phyloP scores from a whole-genome alignment of 2,797 vertebrate species.

The Muscicapa striata region DNA sequence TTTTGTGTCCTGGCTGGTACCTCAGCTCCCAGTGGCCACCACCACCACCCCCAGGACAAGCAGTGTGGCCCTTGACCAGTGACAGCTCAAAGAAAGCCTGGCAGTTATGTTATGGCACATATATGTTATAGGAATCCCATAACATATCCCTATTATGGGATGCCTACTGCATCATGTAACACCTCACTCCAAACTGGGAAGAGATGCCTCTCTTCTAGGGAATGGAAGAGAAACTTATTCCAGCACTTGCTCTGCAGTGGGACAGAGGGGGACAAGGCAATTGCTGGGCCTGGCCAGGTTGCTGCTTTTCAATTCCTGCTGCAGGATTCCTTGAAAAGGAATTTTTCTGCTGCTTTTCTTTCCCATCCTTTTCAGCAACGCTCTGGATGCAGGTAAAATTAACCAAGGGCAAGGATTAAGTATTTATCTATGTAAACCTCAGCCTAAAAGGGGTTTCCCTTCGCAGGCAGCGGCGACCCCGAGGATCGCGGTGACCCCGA shows the following conservation, averaged over 20 bases:
- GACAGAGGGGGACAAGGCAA: background rate
- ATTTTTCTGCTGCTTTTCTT: background rate
- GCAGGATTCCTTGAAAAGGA: background rate
- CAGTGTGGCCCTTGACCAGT: accelerated
- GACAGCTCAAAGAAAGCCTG: background rate
- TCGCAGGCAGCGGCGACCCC: accelerated
- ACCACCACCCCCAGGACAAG: background rate
- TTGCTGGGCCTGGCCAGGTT: background rate
- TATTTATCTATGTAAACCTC: background rate
- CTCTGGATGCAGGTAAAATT: background rate
- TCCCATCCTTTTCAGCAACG: background rate
- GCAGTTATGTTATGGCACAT: background rate
- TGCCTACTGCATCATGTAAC: background rate
- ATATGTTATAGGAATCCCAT: too few relatives aligned
- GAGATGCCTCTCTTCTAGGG: background rate
- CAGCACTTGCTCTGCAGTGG: background rate
- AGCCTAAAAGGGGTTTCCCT: background rate
- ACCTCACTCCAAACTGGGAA: background rate
- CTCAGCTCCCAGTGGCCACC: background rate
- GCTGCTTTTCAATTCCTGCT: background rate
- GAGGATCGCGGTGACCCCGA: too few relatives aligned
- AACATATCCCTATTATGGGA: too few relatives aligned
- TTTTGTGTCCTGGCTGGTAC: background rate
- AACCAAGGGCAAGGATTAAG: background rate
- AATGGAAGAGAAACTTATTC: background rate